phyloP scores from a whole-genome alignment of 2,888 invertebrate species.

The Drosophila tripunctata region DNA sequence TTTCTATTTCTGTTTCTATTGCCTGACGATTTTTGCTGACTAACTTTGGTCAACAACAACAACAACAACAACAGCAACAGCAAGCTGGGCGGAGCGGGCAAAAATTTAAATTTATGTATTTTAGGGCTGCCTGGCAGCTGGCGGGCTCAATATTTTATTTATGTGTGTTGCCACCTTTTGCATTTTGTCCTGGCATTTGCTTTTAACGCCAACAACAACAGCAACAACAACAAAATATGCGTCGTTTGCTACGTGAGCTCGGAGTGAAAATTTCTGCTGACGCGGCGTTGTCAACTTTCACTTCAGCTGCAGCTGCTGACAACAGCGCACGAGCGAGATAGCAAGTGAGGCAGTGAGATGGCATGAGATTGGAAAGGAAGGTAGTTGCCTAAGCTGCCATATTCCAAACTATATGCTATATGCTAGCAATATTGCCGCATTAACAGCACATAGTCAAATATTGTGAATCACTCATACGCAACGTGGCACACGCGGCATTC shows the following conservation, averaged over 20 bases:
- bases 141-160: slow-evolving; percentile 73
- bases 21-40: slow-evolving; percentile 66
- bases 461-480: slow-evolving; percentile 72
- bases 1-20: neutral
- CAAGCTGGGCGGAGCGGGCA: slow-evolving; percentile 4
- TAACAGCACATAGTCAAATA: slow-evolving; percentile 75
- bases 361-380: neutral
- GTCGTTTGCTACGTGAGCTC: slow-evolving; percentile 61
- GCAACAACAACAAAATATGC: slow-evolving; percentile 46
- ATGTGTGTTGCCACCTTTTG: slow-evolving; percentile 65
- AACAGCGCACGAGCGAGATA: neutral
- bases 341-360: neutral
- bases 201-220: slow-evolving; percentile 51
- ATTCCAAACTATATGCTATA: slow-evolving; percentile 9
- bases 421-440: slow-evolving; percentile 45
- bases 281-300: slow-evolving; percentile 74
- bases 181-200: slow-evolving; percentile 63
- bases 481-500: slow-evolving; percentile 50
- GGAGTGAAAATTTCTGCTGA: slow-evolving; percentile 70
- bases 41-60: slow-evolving; percentile 61
- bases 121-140: slow-evolving; percentile 38
- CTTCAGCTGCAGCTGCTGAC: slow-evolving; percentile 75
- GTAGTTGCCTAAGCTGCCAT: neutral
- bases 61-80: slow-evolving; percentile 10
- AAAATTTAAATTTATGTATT: slow-evolving; percentile 73